These are phyloP conservation scores for Baryphthengus martii DNA, from an alignment of 2,113 vertebrate genomes.

Conservation along the genomic window DNA sequence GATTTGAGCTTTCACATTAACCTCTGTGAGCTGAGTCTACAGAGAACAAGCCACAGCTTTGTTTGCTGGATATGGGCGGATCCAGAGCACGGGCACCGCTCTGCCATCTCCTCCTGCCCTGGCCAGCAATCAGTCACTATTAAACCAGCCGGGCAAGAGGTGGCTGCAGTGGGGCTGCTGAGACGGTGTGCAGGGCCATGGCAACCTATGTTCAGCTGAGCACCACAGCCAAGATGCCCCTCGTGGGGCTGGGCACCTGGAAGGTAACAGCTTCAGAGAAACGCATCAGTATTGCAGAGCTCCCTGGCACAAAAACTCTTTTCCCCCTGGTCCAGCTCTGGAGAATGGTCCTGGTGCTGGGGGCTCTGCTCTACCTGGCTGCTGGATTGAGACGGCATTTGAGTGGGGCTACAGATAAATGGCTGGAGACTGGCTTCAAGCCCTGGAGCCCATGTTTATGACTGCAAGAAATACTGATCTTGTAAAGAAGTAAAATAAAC, in stretches of 20 bases:
- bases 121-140: background rate
- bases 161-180: fast-evolving
- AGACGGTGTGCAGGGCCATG: background rate
- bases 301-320: background rate
- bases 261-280: conserved; percentile 68
- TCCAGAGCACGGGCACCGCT: fast-evolving
- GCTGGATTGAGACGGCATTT: fast-evolving
- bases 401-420: background rate
- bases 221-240: conserved; percentile 76
- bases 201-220: conserved; percentile 68
- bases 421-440: background rate
- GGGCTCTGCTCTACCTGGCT: background rate
- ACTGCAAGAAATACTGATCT: background rate
- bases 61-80: background rate
- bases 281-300: background rate
- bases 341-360: background rate
- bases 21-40: background rate
- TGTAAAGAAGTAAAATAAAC: background rate
- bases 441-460: background rate
- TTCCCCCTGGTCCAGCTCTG: background rate
- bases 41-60: background rate
- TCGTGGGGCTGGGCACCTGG: conserved; percentile 86
- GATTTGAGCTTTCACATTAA: background rate
- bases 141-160: background rate
- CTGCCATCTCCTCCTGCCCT: background rate